Base-by-base conservation (phyloP, 2,888 invertebrate genomes). In the Conops quadrifasciatus region DNA sequence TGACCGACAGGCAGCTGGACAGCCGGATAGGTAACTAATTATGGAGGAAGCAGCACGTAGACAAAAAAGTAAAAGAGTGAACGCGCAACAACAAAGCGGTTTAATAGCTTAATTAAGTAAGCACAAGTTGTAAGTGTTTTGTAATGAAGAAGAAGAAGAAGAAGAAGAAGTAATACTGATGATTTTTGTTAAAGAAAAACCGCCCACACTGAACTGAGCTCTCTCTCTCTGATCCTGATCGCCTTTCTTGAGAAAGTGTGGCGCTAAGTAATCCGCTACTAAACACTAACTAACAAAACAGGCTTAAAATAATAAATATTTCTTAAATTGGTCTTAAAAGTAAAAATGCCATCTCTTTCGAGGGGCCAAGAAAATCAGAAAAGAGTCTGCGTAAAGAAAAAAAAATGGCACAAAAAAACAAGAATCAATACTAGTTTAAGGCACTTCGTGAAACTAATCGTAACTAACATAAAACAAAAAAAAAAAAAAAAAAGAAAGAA, bases 101-200 rank as follows among this genome's bases (percentile, higher is more conserved):
- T 81, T 80, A 80, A 80, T 81, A 81, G 78, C 81, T 81, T 81
- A 81, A 81, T 80, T 81, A 21, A 47, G 19, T 47, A 63, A 63
- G 45, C 16, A 13, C 19, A 62, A 36, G 36, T 36, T 36, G n/a
- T n/a, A n/a, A n/a, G n/a, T n/a, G n/a, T n/a, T n/a, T n/a, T n/a
- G n/a, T n/a, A n/a, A n/a, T n/a, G n/a, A n/a, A n/a, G n/a, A n/a
- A n/a, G n/a, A n/a, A n/a, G n/a, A n/a, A n/a, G n/a, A n/a, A n/a
- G n/a, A n/a, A n/a, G n/a, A 36, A 36, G 9, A 4, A 36, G 9
- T 36, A 7, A 36, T 36, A 36, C 36, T 36, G 9, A 9, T 9
- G 9, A 7, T 36, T 36, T 36, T 9, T 9, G 36, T 7, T 36
- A 21, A n/a, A 56, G 19, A 56, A 19, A 56, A 51, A 51, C 21